A percentile compares a stretch with the other conserved stretches of the same genome.
phyloP scores from a whole-genome alignment of 2,113 vertebrate species.

The Pelmatolapia mariae region DNA sequence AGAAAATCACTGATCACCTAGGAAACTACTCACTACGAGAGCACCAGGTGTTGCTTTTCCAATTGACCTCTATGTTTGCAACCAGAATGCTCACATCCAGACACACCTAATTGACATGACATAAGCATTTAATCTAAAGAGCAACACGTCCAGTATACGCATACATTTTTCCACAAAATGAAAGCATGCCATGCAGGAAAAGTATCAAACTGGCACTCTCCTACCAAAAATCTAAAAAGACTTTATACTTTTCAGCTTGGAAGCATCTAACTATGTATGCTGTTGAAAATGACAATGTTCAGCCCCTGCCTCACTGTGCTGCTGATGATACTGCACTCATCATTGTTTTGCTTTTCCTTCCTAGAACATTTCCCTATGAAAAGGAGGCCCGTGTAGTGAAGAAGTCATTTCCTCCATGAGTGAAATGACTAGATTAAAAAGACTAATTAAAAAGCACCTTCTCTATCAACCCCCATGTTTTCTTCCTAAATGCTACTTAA shows the following conservation, averaged over 20 bases:
- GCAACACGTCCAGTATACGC: neutral
- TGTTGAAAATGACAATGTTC: slow-evolving; percentile 1
- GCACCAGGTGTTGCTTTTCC: slow-evolving; percentile 1
- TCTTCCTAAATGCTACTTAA: neutral
- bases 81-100: neutral
- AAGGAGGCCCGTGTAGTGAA: neutral
- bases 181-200: neutral
- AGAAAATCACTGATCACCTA: slow-evolving; percentile 13
- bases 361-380: neutral
- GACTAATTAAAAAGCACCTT: neutral
- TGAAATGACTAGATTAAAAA: slow-evolving; percentile 1
- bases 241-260: neutral
- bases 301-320: neutral
- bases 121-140: neutral
- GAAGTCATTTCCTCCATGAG: slow-evolving; percentile 6
- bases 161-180: neutral
- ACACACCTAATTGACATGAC: neutral
- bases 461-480: neutral
- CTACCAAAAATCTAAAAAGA: neutral
- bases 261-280: neutral
- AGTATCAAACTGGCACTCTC: neutral
- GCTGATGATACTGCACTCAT: neutral
- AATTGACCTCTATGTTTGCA: slow-evolving; percentile 7
- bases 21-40: slow-evolving; percentile 21
- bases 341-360: neutral